Percentiles rank a stretch among this genome's conserved stretches.
Evolutionary conservation across 1,140 invertebrate species (phyloP).

Genomic region (Streblospio benedicti): DNA sequence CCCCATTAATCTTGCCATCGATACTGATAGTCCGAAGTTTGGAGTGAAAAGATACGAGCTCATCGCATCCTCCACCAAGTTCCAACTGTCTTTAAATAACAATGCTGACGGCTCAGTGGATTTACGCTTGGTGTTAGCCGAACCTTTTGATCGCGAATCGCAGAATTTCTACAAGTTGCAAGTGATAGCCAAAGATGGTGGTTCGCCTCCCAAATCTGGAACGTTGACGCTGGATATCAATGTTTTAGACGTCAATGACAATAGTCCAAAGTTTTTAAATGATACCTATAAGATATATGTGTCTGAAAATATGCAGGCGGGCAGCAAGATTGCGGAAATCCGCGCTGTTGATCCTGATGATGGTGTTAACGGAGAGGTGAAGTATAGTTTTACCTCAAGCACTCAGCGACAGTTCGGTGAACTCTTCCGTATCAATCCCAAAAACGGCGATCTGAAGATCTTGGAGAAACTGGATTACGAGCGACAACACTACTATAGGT

Average conservation of each 20-base stretch:
- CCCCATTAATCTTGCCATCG: constrained; percentile 1
- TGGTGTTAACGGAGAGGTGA: constrained; percentile 62
- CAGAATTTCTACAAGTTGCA: constrained; percentile 64
- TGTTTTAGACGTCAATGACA: constrained; percentile 16
- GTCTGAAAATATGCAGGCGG: constrained; percentile 11
- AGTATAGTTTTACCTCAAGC: constrained; percentile 51
- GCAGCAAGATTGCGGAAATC: constrained; percentile 56
- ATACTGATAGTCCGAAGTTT: constrained; percentile 15
- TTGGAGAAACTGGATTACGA: constrained; percentile 12
- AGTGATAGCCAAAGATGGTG: constrained; percentile 61
- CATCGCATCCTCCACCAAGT: too few species aligned
- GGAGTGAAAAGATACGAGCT: constrained; percentile 9
- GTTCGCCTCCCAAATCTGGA: background rate
- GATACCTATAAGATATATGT: constrained; percentile 10
- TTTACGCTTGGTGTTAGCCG: background rate
- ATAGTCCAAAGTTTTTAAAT: constrained; percentile 9
- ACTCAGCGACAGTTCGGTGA: background rate
- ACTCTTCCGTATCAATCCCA: constrained; percentile 10
- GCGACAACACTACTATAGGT: too few species aligned
- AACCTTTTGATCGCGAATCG: constrained; percentile 66
- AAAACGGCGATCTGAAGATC: constrained; percentile 10
- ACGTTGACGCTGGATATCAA: constrained; percentile 3
- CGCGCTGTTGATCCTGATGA: constrained; percentile 62
- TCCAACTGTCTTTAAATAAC: too few species aligned
- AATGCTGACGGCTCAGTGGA: background rate